Evolutionary conservation across 2,113 vertebrate genomes (phyloP).

Genomic region (Pao palembangensis): DNA sequence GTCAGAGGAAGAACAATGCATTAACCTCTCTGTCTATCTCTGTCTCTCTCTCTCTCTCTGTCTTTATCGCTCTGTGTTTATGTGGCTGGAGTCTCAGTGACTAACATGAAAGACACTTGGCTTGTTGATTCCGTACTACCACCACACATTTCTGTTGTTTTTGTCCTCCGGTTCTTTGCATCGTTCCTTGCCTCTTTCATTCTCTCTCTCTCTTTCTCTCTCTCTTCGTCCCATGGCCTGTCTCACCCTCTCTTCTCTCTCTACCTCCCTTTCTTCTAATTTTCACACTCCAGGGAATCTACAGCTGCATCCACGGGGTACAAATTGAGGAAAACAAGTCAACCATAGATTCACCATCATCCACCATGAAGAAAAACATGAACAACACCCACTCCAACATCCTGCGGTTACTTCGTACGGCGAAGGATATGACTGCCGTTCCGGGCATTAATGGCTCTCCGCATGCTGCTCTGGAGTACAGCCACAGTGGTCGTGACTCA

Average conservation of each 20-base stretch:
- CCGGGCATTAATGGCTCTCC: constrained; percentile 97
- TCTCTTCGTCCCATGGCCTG: constrained; percentile 37
- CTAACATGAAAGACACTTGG: constrained; percentile 30
- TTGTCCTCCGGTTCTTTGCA: constrained; percentile 22
- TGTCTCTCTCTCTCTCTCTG: constrained; percentile 15
- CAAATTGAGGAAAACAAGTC: constrained; percentile 97
- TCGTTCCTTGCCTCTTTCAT: constrained; percentile 14
- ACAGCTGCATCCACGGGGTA: constrained; percentile 98
- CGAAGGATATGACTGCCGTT: constrained; percentile 98
- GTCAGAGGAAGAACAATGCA: constrained; percentile 42
- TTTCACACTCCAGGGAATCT: constrained; percentile 84
- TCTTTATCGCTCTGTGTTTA: constrained; percentile 21
- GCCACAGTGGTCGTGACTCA: constrained; percentile 86
- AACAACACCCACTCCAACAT: constrained; percentile 99
- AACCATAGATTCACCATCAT: constrained; percentile 89
- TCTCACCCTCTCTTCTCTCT: constrained; percentile 49
- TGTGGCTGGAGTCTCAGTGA: constrained; percentile 19
- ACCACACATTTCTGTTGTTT: constrained; percentile 19
- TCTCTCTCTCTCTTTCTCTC: constrained; percentile 30
- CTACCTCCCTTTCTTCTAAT: constrained; percentile 42
- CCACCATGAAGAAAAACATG: constrained; percentile 98
- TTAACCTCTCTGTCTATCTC: constrained; percentile 48
- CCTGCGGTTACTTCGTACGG: constrained; percentile 93
- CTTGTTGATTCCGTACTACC: constrained; percentile 25
- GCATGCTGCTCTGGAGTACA: constrained; percentile 92